A percentile compares a stretch with the other conserved stretches of the same genome.
These are phyloP conservation scores for Callipepla californica DNA, from an alignment of 2,113 vertebrate genomes.

Conservation along the genomic window DNA sequence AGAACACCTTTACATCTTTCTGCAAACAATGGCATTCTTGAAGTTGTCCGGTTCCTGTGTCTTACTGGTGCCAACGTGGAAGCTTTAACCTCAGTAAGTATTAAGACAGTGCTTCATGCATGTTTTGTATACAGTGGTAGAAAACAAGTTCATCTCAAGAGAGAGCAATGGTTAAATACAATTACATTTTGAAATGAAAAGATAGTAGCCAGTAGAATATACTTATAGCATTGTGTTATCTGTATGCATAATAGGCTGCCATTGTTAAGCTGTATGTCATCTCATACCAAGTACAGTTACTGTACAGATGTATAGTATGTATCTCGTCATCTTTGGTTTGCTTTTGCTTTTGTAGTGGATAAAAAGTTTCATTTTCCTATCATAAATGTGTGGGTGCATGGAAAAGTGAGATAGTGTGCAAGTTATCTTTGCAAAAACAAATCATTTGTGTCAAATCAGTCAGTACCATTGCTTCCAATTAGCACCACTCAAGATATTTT, in stretches of 20 bases:
- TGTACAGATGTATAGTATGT: fast-evolving
- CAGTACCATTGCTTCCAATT: neutral
- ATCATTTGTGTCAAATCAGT: neutral
- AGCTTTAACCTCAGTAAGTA: conserved; percentile 88
- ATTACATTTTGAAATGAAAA: neutral
- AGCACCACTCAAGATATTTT: neutral
- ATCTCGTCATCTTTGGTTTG: neutral
- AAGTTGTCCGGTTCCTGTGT: conserved; percentile 94
- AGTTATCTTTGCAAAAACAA: neutral
- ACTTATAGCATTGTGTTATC: neutral
- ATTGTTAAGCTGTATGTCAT: fast-evolving
- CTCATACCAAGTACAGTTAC: neutral
- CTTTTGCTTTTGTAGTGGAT: neutral
- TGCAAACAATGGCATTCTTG: conserved; percentile 91
- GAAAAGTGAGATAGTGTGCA: neutral
- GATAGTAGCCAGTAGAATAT: neutral
- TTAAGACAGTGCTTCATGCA: neutral
- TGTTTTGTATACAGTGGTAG: neutral
- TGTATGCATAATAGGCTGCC: neutral
- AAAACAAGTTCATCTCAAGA: neutral
- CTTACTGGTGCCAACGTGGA: conserved; percentile 91
- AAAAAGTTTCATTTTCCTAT: neutral
- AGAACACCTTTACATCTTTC: conserved; percentile 93
- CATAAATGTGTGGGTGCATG: neutral
- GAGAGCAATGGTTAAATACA: neutral